These are phyloP conservation scores for Prenolepis imparis DNA, from an alignment of 2,888 invertebrate genomes.

Conservation along the genomic window DNA sequence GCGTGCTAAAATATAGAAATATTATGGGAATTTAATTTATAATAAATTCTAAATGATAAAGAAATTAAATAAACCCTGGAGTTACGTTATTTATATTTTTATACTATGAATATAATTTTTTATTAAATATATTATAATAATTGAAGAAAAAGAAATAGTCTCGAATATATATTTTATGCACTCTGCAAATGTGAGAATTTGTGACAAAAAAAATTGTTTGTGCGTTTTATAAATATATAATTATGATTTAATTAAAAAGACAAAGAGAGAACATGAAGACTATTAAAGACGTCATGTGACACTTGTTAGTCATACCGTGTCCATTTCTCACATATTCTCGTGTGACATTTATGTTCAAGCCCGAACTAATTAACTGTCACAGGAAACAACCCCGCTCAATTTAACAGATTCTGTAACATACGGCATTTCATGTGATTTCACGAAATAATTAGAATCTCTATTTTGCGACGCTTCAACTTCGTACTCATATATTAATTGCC, in stretches of 20 bases:
- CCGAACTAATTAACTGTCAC: constrained; percentile 21
- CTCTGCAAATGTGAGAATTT: not conserved
- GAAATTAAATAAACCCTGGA: not conserved
- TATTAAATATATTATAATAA: not conserved
- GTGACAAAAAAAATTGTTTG: not conserved
- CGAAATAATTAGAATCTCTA: not conserved
- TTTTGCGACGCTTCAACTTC: not conserved
- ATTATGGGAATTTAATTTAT: not conserved
- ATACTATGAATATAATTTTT: not conserved
- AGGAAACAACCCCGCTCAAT: constrained; percentile 1
- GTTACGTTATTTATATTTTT: not conserved
- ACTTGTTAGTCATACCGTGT: not conserved
- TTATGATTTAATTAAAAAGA: constrained; percentile 2
- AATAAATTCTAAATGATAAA: not conserved
- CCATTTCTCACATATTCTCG: constrained; percentile 1
- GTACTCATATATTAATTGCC: not conserved
- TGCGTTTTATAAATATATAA: not conserved
- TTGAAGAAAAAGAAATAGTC: not conserved
- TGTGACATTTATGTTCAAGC: not conserved
- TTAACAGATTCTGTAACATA: constrained; percentile 23
- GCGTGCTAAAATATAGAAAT: not conserved
- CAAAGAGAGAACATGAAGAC: not conserved
- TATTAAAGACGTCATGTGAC: constrained; percentile 1
- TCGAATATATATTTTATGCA: not conserved
- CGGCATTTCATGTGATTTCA: not conserved